Base-by-base conservation (phyloP, 2,888 invertebrate species). In the Antheraea yamamai region DNA sequence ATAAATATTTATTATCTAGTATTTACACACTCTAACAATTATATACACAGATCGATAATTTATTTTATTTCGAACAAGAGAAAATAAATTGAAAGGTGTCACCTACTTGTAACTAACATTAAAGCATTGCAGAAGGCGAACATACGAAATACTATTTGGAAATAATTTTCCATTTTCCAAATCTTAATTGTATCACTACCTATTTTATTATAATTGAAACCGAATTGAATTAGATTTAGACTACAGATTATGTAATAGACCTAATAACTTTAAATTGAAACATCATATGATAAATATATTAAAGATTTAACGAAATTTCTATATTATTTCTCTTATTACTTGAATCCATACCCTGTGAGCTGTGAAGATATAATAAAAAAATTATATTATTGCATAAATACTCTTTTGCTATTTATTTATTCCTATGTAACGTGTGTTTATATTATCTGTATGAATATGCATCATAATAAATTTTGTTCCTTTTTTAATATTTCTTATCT, bases 101-200 rank as follows among this genome's bases (percentile, higher is more conserved):
- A 87, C 87, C 88, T 91, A 90, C 85, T 78, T 90, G 84, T 88
- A 82, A 89, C 91, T 93, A 92, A 89, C 87, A 81, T 94, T 94
- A 94, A 94, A 94, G 94, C 95, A 92, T 93, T 90, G 89, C 86
- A 88, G 89, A 94, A 94, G 94, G 94, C 95, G 90, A 91, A 89
- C 84, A 92, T 93, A 91, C 89, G 90, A 92, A 92, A 75, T 81
- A 82, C 80, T 81, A 82, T 80, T 82, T 83, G 79, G 81, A 84
- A 81, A 82, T 81, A 83, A 81, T 81, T 79, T 82, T 76, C 71
- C 75, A 75, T 73, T 78, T 74, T 76, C 55, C 75, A 76, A 66
- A 70, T 70, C 20, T 70, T 70, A 70, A n/a, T 70, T 70, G 2
- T 70, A 70, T 70, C 70, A 70, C 70, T n/a, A 66, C 16, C 64